Evolutionary conservation across 2,797 vertebrate species (phyloP).

Genomic region (Remorina albescens): DNA sequence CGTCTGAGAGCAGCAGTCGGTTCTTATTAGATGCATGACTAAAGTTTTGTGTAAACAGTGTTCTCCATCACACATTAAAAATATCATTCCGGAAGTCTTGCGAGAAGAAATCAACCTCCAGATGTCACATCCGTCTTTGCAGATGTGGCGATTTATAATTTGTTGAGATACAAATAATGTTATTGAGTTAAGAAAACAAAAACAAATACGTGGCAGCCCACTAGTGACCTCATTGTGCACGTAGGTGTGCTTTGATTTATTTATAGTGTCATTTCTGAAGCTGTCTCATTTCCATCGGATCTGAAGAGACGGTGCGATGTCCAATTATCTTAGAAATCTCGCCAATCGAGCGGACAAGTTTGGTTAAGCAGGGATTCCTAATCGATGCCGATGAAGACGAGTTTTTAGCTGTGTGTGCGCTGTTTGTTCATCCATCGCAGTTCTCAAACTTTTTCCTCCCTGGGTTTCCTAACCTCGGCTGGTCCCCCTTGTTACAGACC

Average conservation of each 20-base stretch:
- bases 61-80: constrained; percentile 11
- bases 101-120: not conserved
- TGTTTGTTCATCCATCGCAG: constrained; percentile 7
- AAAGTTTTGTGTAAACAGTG: not conserved
- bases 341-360: not conserved
- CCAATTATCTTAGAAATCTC: not conserved
- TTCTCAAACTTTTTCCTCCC: constrained; percentile 73
- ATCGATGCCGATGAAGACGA: not conserved
- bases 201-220: not conserved
- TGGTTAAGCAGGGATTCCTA: not conserved
- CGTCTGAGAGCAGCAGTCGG: not conserved
- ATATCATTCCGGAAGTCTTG: not conserved
- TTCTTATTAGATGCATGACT: not conserved
- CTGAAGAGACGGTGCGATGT: not conserved
- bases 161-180: not conserved
- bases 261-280: too few relatives aligned
- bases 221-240: not conserved
- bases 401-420: constrained; percentile 5
- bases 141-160: constrained; percentile 6
- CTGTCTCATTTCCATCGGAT: not conserved
- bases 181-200: not conserved
- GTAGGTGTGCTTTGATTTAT: not conserved
- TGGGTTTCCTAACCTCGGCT: constrained; percentile 44
- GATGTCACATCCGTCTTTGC: constrained; percentile 35
- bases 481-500: constrained; percentile 45